Evolutionary conservation across 2,888 invertebrate species (phyloP), one percentile per base, ranked within the genome.

Genomic region (Tetramorium bicarinatum): DNA sequence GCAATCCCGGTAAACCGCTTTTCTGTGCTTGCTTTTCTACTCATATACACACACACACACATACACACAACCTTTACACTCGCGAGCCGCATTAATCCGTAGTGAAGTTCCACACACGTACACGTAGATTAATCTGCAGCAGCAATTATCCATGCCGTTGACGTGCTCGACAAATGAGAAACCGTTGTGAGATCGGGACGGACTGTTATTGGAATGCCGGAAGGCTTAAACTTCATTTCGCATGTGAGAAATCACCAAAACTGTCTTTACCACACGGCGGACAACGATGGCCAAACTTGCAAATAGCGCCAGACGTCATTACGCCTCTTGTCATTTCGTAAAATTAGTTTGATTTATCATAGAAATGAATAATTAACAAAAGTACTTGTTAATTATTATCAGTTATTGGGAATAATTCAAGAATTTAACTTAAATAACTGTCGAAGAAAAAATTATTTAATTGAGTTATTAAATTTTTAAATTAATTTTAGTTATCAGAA

Each of bases 1-100:
- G 95, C 92, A 93, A 93, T 88, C 90, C 91, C 90, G 91, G 90
- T 90, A 92, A 93, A 89, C 89, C 84, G 89, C 91, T 90, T 91
- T 79, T 88, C 79, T 86, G 44, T 89, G 90, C 90, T 90, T 87
- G 90, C 87, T 72, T 83, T 41, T 81, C 25, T 82, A 71, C 15
- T 62, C 66, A 72, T 34, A 66, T 29, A 29, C 2, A 29, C 29
- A 34, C 29, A 34, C 29, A 34, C 29, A 34, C 0, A 4, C 0
- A 34, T 4, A 34, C 25, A 81, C 80, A 75, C n/a, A n/a, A n/a
- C 66, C 21, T 52, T 67, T 2, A 67, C 67, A 72, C 61, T 34
- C 44, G 69, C 72, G 72, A 59, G 18, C 59, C 11, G 38, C 79
- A 72, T 71, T 79, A 49, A 54, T 69, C 44, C 69, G 56, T 71